phyloP scores from a whole-genome alignment of 2,113 vertebrate genomes.

The Myotis lucifugus region DNA sequence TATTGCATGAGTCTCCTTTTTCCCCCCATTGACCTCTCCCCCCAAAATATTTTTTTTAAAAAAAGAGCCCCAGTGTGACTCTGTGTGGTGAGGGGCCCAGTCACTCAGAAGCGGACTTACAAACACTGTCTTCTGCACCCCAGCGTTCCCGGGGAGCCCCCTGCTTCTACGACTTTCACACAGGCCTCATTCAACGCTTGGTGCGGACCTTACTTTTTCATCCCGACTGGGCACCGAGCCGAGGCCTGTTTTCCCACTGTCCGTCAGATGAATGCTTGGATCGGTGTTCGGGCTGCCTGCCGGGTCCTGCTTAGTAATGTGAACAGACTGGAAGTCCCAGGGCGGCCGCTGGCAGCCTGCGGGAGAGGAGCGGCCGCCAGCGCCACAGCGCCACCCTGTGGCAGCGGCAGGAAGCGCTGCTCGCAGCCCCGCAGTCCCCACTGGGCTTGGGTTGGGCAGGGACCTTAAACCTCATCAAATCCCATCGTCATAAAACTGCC shows the following conservation, averaged over 20 bases:
- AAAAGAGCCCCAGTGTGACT: background rate
- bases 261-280: conserved; percentile 66
- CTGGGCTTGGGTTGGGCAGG: background rate
- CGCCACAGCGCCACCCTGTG: conserved; percentile 55
- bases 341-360: too few species aligned
- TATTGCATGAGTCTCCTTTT: too few species aligned
- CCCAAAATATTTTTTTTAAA: too few species aligned
- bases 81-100: background rate
- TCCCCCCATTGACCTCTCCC: too few species aligned
- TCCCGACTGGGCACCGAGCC: conserved; percentile 51
- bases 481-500: background rate
- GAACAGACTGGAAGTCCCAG: background rate
- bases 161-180: conserved; percentile 39
- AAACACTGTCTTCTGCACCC: background rate
- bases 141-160: background rate
- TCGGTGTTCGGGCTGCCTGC: background rate
- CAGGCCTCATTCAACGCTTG: conserved; percentile 45
- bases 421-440: background rate
- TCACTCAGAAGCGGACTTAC: background rate
- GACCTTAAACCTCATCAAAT: background rate
- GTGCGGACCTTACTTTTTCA: conserved; percentile 44
- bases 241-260: conserved; percentile 60
- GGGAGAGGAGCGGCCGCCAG: background rate
- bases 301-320: conserved; percentile 17
- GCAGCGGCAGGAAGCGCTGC: background rate